A percentile compares a stretch with the other conserved stretches of the same genome.
phyloP scores from a whole-genome alignment of 1,140 invertebrate species.

The Danaus melanippus region DNA sequence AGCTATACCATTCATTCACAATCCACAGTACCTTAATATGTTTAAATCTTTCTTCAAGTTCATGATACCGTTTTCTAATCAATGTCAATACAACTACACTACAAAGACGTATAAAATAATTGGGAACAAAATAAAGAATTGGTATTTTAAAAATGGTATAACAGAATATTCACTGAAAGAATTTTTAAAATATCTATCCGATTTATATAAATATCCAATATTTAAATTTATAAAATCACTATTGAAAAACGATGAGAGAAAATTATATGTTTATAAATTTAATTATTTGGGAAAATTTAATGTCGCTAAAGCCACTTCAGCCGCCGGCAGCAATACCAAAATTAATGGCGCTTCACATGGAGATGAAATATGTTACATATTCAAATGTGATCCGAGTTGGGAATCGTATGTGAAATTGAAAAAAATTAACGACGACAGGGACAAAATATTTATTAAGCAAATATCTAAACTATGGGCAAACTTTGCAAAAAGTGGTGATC shows the following conservation, averaged over 20 bases:
- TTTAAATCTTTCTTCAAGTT: slow-evolving; percentile 39
- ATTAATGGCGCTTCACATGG: slow-evolving; percentile 51
- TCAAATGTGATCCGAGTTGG: slow-evolving; percentile 53
- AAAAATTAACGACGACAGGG: slow-evolving; percentile 26
- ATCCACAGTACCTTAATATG: slow-evolving; percentile 33
- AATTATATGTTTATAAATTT: slow-evolving; percentile 54
- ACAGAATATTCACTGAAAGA: slow-evolving; percentile 31
- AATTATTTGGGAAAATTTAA: slow-evolving; percentile 50
- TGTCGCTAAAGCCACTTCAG: slow-evolving; percentile 39
- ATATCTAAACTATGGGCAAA: slow-evolving; percentile 63
- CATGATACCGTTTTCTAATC: slow-evolving; percentile 47
- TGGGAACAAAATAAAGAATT: slow-evolving; percentile 34
- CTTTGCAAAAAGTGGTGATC: slow-evolving; percentile 64
- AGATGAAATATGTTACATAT: slow-evolving; percentile 58
- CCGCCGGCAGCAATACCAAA: slow-evolving; percentile 25
- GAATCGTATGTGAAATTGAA: slow-evolving; percentile 44
- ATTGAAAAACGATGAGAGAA: slow-evolving; percentile 15
- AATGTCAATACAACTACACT: slow-evolving; percentile 37
- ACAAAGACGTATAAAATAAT: slow-evolving; percentile 31
- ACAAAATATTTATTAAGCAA: slow-evolving; percentile 46
- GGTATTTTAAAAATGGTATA: slow-evolving; percentile 38
- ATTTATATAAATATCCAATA: slow-evolving; percentile 48
- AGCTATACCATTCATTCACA: slow-evolving; percentile 53
- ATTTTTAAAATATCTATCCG: slow-evolving; percentile 41
- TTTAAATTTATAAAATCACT: slow-evolving; percentile 42